Evolutionary conservation across 2,797 vertebrate species (phyloP).

Genomic region (Phylloscopus collybita): DNA sequence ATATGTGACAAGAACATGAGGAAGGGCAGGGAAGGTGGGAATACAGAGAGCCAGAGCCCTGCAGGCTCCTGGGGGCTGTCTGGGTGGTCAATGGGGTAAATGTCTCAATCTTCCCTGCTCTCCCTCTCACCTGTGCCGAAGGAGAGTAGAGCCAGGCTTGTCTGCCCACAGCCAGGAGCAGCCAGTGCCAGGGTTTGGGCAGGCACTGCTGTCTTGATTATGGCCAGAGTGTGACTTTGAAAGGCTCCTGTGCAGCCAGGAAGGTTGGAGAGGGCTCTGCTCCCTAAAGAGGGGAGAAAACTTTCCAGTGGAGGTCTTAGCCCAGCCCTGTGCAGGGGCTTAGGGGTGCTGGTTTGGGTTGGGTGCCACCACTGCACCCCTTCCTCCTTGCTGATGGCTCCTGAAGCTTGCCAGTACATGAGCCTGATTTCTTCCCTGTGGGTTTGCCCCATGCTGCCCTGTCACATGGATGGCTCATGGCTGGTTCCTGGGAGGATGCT

Average conservation of each 20-base stretch:
- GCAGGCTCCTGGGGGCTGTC: not conserved
- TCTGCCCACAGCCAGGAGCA: not conserved
- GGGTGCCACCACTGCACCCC: not conserved
- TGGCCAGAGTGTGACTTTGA: not conserved
- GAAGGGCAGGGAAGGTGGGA: not conserved
- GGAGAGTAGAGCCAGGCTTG: not conserved
- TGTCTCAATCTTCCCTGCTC: not conserved
- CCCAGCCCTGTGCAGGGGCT: not conserved
- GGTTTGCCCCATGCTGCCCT: fast-evolving
- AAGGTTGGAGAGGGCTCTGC: not conserved
- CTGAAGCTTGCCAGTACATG: not conserved
- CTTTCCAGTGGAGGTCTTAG: not conserved
- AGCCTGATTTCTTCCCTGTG: not conserved
- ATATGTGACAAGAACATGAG: fast-evolving
- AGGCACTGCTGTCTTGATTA: not conserved
- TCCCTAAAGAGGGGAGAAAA: not conserved
- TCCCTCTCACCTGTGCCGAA: fast-evolving
- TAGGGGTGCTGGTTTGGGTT: not conserved
- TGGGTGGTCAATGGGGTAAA: not conserved
- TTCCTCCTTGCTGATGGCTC: fast-evolving
- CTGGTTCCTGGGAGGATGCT: not conserved
- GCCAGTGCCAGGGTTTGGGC: not conserved
- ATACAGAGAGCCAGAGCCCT: not conserved
- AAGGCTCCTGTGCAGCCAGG: not conserved
- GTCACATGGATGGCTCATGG: fast-evolving